Percentiles rank a stretch among this genome's conserved stretches.
phyloP scores from a whole-genome alignment of 2,888 invertebrate genomes.

The Lasioglossum figueresi region DNA sequence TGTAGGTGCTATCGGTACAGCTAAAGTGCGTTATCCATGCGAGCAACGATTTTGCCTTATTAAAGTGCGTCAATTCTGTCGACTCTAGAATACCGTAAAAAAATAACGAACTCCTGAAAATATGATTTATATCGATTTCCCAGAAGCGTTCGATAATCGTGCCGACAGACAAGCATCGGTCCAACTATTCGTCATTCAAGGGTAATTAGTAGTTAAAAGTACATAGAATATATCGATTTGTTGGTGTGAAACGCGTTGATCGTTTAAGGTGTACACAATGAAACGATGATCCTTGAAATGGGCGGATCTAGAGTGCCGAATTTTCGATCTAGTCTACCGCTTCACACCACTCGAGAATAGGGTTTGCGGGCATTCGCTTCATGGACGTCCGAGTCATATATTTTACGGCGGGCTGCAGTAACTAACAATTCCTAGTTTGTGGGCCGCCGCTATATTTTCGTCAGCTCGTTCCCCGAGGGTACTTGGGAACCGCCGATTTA shows the following conservation, averaged over 20 bases:
- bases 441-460: conserved; percentile 82
- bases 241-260: conserved; percentile 20
- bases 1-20: too few relatives aligned
- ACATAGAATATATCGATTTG: too few relatives aligned
- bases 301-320: conserved; percentile 54
- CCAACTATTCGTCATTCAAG: too few relatives aligned
- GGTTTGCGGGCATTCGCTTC: conserved; percentile 66
- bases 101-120: too few relatives aligned
- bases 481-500: conserved; percentile 80
- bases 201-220: too few relatives aligned
- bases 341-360: conserved; percentile 59
- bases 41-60: too few relatives aligned
- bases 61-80: too few relatives aligned
- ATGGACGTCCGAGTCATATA: conserved; percentile 76
- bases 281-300: conserved; percentile 7
- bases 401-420: conserved; percentile 78
- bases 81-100: too few relatives aligned
- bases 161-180: too few relatives aligned
- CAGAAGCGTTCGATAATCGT: too few relatives aligned
- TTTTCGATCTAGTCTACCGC: conserved; percentile 58
- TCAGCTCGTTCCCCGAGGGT: conserved; percentile 80
- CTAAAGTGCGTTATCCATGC: too few relatives aligned
- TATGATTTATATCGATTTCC: too few relatives aligned
- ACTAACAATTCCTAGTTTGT: conserved; percentile 82
- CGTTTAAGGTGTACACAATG: conserved; percentile 1